Base-by-base conservation (phyloP, 2,888 invertebrate genomes). In the Scelioninae gen. 2 region DNA sequence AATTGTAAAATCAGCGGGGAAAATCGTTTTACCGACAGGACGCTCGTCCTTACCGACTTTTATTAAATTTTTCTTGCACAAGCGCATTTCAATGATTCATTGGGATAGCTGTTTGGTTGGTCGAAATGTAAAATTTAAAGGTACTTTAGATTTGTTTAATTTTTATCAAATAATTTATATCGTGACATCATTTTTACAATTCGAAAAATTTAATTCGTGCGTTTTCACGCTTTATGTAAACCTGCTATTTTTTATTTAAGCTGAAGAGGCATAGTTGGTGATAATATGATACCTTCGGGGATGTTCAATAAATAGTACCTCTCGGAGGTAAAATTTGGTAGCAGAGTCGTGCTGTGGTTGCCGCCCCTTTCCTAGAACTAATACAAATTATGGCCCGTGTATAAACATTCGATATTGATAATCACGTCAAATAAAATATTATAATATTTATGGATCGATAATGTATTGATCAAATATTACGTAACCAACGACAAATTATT, bases 251-350 rank as follows among this genome's bases (percentile, higher is more conserved):
- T 78, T 76, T 76, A 75, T 77, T 52, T 50, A 70, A 76, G 65
- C 61, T 63, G 65, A 73, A 73, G 60, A 71, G 70, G 71, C 71
- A 63, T 60, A 73, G 63, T 55, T 68, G 68, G 73, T 68, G 61
- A 72, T 81, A 79, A 80, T 79, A 83, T 81, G 82, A 84, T 82
- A 82, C 84, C 84, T 84, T 83, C 79, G 81, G 83, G 84, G 83
- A 80, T 85, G 83, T 85, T 85, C 85, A 80, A 85, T 86, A 86
- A 86, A 86, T 85, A 86, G 85, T 82, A 85, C 84, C 82, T 82
- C 82, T 83, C 81, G 81, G 82, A 84, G 81, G 82, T 81, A 79
- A 81, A 80, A 82, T 80, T 80, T 80, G 80, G 79, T 79, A 79
- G 83, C 82, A 84, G 82, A 83, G 80, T 83, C 81, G 81, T 82